Conservation (phyloP, 2,797 vertebrate genomes). For the Melanotaenia trifasciata region DNA sequence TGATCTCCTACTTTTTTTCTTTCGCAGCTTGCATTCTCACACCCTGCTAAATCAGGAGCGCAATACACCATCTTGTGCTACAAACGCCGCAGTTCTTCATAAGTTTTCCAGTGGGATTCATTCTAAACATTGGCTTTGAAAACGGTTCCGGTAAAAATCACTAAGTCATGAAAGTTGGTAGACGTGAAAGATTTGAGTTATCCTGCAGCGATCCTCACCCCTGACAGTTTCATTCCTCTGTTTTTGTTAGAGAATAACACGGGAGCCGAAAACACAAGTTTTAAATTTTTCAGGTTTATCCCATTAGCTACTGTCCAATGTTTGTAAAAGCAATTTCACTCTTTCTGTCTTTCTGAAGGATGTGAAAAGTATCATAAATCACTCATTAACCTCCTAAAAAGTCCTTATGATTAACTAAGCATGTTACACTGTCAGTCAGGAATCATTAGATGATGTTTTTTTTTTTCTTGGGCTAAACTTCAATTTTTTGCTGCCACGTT, state of each 20-base stretch:
- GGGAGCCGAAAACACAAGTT: neutral
- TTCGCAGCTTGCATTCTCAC: neutral
- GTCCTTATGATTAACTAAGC: neutral
- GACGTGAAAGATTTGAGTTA: slow-evolving; percentile 1
- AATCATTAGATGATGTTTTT: neutral
- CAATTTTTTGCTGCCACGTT: neutral
- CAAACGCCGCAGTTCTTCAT: neutral
- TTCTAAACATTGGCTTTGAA: neutral
- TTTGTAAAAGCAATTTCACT: neutral
- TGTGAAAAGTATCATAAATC: neutral
- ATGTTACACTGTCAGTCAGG: neutral
- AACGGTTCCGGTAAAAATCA: neutral
- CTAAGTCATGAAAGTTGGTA: slow-evolving; percentile 14
- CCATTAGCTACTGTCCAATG: neutral
- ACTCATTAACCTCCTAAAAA: neutral
- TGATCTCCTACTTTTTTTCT: neutral
- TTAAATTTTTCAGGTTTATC: neutral
- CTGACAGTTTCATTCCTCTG: slow-evolving; percentile 17
- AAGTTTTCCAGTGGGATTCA: neutral
- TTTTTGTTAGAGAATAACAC: slow-evolving; percentile 9
- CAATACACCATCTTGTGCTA: neutral
- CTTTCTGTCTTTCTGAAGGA: neutral
- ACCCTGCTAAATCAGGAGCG: neutral
- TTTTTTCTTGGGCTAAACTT: neutral
- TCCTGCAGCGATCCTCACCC: slow-evolving; percentile 52